These are phyloP conservation scores for Drosophila navojoa DNA, from an alignment of 1,140 invertebrate species.

Conservation along the genomic window DNA sequence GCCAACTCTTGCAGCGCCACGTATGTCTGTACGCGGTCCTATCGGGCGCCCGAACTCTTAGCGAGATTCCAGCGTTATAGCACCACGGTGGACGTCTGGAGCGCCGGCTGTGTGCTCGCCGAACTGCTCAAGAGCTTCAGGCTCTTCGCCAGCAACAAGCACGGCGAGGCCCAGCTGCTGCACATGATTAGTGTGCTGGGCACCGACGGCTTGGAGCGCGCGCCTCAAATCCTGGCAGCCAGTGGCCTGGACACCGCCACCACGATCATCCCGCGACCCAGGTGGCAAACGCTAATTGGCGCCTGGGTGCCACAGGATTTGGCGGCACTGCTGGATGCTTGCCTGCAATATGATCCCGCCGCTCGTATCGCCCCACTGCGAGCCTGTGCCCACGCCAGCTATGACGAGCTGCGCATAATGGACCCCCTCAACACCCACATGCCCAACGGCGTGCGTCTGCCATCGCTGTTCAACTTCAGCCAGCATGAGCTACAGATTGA, in stretches of 20 bases:
- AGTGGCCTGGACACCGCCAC: background rate
- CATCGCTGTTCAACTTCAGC: constrained; percentile 55
- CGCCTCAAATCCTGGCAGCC: background rate
- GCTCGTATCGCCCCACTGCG: constrained; percentile 39
- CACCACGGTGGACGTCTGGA: constrained; percentile 97
- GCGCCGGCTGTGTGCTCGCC: constrained; percentile 98
- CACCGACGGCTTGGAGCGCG: constrained; percentile 32
- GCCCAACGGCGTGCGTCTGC: constrained; percentile 50
- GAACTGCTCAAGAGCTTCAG: constrained; percentile 98
- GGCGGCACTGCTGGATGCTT: constrained; percentile 28
- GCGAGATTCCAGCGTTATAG: constrained; percentile 99
- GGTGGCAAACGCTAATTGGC: constrained; percentile 24
- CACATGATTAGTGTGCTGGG: constrained; percentile 34
- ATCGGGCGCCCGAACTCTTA: constrained; percentile 98
- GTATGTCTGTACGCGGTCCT: constrained; percentile 99
- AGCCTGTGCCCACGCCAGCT: constrained; percentile 43
- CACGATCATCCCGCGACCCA: background rate
- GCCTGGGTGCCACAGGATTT: constrained; percentile 37
- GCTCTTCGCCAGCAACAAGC: constrained; percentile 88
- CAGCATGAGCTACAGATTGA: constrained; percentile 32
- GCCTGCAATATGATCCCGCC: constrained; percentile 29
- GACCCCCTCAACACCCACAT: constrained; percentile 20
- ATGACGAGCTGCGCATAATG: constrained; percentile 51
- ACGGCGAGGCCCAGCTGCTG: constrained; percentile 11
- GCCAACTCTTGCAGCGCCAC: constrained; percentile 98